A percentile compares a stretch with the other conserved stretches of the same genome.
Evolutionary conservation across 1,140 invertebrate species (phyloP).

Genomic region (Drosophila carrolli): DNA sequence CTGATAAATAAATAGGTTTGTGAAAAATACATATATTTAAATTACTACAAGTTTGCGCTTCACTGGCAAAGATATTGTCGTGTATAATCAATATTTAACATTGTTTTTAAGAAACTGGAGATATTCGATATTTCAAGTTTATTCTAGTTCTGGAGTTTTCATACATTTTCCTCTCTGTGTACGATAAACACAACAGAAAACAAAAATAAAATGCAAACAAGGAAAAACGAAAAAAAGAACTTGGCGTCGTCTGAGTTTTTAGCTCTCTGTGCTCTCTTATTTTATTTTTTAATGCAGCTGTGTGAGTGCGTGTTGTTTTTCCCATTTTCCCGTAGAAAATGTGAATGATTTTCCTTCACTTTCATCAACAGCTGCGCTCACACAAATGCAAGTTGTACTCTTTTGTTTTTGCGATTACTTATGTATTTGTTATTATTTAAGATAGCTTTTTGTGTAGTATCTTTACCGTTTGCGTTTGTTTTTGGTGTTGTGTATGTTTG

Average conservation of each 20-base stretch:
- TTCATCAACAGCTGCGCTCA: slow-evolving; percentile 78
- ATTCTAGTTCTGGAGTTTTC: background rate
- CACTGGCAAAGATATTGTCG: too few species aligned
- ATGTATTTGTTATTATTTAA: slow-evolving; percentile 20
- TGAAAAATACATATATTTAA: too few species aligned
- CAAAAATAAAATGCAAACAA: slow-evolving; percentile 40
- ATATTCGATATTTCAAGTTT: background rate
- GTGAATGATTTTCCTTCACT: slow-evolving; percentile 77
- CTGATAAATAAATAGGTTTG: too few species aligned
- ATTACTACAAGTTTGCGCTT: too few species aligned
- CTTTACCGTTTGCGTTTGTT: slow-evolving; percentile 62
- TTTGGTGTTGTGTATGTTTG: slow-evolving; percentile 31
- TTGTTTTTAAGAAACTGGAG: too few species aligned
- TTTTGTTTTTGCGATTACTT: slow-evolving; percentile 32
- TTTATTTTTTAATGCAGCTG: slow-evolving; percentile 36
- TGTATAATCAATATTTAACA: too few species aligned
- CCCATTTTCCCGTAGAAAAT: slow-evolving; percentile 60
- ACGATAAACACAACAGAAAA: slow-evolving; percentile 34
- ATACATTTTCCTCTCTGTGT: slow-evolving; percentile 5
- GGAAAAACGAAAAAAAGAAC: slow-evolving; percentile 23
- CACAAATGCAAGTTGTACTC: slow-evolving; percentile 52
- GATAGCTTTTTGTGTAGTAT: slow-evolving; percentile 57
- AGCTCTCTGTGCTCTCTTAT: slow-evolving; percentile 42
- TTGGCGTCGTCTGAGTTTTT: slow-evolving; percentile 70
- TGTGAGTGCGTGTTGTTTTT: slow-evolving; percentile 44